Conservation (phyloP, 2,888 invertebrate species). For the Rhagonycha fulva region DNA sequence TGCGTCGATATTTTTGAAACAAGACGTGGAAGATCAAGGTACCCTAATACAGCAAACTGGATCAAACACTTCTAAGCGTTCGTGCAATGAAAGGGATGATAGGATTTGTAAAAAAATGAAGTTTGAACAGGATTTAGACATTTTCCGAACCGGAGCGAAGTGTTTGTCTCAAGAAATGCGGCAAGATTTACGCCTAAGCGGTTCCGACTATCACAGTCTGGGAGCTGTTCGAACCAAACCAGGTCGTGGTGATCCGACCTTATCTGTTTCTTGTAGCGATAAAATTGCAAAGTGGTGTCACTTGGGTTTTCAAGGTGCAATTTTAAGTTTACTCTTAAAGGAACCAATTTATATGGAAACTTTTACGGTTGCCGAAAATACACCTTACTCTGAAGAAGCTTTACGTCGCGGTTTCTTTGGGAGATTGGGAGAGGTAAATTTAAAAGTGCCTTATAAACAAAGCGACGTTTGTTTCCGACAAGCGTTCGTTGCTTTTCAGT, state of each 20-base stretch:
- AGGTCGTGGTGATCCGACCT: conserved; percentile 85
- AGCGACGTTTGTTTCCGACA: conserved; percentile 48
- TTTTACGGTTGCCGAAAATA: conserved; percentile 71
- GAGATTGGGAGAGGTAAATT: conserved; percentile 45
- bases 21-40: conserved; percentile 44
- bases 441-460: conserved; percentile 36
- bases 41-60: background rate
- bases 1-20: conserved; percentile 80
- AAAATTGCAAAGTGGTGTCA: conserved; percentile 90
- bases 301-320: conserved; percentile 82
- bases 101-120: background rate
- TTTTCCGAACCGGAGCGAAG: conserved; percentile 90
- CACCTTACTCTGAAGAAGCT: conserved; percentile 64
- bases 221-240: conserved; percentile 86
- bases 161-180: conserved; percentile 61
- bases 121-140: conserved; percentile 43
- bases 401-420: conserved; percentile 56
- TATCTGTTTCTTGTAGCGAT: conserved; percentile 93
- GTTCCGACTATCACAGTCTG: conserved; percentile 67
- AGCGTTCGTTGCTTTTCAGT: conserved; percentile 52
- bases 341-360: conserved; percentile 71
- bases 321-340: conserved; percentile 70
- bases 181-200: conserved; percentile 64
- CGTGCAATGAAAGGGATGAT: background rate
- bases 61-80: conserved; percentile 9